Conservation (phyloP, 1,140 invertebrate species). For the Riptortus pedestris region DNA sequence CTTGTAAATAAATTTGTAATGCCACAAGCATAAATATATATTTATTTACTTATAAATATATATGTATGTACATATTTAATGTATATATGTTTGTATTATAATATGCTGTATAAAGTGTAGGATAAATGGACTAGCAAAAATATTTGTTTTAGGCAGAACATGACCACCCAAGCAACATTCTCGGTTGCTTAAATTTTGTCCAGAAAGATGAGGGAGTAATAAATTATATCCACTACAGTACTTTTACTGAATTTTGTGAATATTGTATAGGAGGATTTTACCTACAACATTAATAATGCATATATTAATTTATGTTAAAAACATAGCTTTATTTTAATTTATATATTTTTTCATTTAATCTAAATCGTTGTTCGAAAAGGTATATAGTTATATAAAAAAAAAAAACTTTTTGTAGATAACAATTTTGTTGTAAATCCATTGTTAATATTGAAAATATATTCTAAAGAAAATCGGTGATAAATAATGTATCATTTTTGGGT, state of each 20-base stretch:
- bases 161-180: constrained; percentile 26
- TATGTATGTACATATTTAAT: neutral
- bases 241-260: constrained; percentile 12
- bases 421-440: constrained; percentile 3
- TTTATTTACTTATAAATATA: too few relatives aligned
- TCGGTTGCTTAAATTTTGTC: constrained; percentile 23
- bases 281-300: neutral
- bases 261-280: constrained; percentile 12
- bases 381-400: neutral
- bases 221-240: neutral
- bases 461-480: constrained; percentile 9
- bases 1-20: neutral
- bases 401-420: neutral
- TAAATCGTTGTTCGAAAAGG: neutral
- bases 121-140: constrained; percentile 4
- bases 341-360: neutral
- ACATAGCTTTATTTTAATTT: neutral
- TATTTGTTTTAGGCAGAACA: constrained; percentile 27
- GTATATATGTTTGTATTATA: constrained; percentile 5
- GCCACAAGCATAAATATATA: too few relatives aligned
- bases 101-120: neutral
- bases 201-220: neutral
- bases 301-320: neutral
- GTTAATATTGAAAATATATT: constrained; percentile 1
- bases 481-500: constrained; percentile 6